phyloP scores from a whole-genome alignment of 2,888 invertebrate species.

The Formica aserva region DNA sequence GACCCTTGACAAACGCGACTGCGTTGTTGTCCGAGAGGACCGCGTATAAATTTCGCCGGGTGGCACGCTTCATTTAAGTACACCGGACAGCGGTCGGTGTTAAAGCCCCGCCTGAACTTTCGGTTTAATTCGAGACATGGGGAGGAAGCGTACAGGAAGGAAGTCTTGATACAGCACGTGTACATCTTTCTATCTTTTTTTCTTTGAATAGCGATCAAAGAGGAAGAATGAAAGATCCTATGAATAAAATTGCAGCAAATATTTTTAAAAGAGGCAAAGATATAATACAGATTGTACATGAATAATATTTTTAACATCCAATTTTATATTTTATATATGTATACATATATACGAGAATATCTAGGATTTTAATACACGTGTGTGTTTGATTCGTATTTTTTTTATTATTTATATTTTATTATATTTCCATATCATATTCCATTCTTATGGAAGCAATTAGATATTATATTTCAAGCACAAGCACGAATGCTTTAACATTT shows the following conservation, averaged over 20 bases:
- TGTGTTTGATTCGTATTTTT: too few relatives aligned
- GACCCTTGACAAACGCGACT: slow-evolving; percentile 52
- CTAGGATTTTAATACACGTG: not conserved
- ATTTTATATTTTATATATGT: not conserved
- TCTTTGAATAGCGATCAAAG: not conserved
- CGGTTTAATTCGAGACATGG: slow-evolving; percentile 23
- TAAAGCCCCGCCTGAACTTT: slow-evolving; percentile 44
- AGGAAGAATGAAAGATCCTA: not conserved
- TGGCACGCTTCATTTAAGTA: slow-evolving; percentile 57
- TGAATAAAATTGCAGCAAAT: not conserved
- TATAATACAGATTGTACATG: not conserved
- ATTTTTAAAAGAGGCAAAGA: not conserved
- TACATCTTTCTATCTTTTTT: not conserved
- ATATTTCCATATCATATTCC: not conserved
- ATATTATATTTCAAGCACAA: not conserved
- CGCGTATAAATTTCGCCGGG: slow-evolving; percentile 53
- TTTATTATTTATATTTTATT: not conserved
- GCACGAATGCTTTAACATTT: not conserved
- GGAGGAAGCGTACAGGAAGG: not conserved
- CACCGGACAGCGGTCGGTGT: slow-evolving; percentile 27
- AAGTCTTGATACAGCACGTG: not conserved
- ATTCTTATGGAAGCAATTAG: not conserved
- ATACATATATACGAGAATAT: not conserved
- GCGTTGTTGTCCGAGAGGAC: slow-evolving; percentile 42
- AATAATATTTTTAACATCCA: not conserved